Evolutionary conservation across 1,140 invertebrate genomes (phyloP).

Genomic region (Vanessa atalanta): DNA sequence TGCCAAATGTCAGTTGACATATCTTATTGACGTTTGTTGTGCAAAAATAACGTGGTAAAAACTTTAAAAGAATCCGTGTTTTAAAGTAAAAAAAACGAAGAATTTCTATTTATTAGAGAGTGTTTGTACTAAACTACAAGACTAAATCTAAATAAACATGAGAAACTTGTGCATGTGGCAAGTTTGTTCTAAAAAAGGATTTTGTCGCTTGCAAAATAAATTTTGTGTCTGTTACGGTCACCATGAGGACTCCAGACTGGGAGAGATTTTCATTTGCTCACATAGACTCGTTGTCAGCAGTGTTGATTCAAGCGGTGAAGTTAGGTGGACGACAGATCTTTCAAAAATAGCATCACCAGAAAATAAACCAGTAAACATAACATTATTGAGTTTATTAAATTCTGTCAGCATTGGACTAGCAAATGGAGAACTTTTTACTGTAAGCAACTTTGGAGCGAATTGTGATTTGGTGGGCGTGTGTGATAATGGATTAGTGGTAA

Average conservation of each 20-base stretch:
- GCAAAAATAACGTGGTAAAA: background rate
- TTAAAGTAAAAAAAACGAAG: background rate
- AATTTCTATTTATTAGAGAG: background rate
- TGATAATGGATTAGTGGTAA: conserved; percentile 69
- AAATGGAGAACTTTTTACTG: conserved; percentile 66
- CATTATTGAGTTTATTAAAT: conserved; percentile 64
- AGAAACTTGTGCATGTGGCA: conserved; percentile 66
- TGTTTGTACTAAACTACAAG: background rate
- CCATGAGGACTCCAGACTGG: conserved; percentile 49
- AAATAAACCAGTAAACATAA: conserved; percentile 61
- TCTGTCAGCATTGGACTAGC: conserved; percentile 60
- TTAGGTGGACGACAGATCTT: conserved; percentile 62
- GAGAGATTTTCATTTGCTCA: conserved; percentile 65
- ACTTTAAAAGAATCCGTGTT: background rate
- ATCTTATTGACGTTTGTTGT: background rate
- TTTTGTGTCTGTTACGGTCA: conserved; percentile 57
- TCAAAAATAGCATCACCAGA: conserved; percentile 46
- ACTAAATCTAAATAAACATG: conserved; percentile 44
- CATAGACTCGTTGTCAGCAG: conserved; percentile 65
- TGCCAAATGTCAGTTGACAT: background rate
- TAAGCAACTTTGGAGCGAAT: conserved; percentile 49
- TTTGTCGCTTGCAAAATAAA: conserved; percentile 47
- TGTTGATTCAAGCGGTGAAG: conserved; percentile 53
- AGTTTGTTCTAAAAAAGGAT: conserved; percentile 45
- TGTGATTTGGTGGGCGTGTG: conserved; percentile 62